Evolutionary conservation across 1,140 invertebrate species (phyloP), one percentile per base, ranked within the genome.

Genomic region (Brachionus calyciflorus): DNA sequence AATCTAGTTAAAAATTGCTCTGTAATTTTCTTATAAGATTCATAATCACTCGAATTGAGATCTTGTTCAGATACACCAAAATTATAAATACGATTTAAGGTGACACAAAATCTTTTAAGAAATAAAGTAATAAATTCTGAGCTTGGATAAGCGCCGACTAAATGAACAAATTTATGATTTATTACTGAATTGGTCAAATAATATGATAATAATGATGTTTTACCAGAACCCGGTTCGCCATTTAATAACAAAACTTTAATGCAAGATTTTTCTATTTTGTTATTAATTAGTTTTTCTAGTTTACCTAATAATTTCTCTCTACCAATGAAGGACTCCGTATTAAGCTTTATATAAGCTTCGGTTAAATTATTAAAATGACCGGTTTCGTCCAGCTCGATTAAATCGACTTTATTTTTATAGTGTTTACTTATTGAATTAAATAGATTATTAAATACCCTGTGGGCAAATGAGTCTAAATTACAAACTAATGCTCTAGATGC

Each of bases 201-300:
- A 46, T 78, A 78, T 78, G 84, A 84, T 80, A 85, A 76, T 3
- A 85, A 65, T 51, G 84, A 80, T 9, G 85, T 82, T 77, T 86
- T 86, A 30, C 85, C 85, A 77, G 79, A 80, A 5, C 85, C 85
- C 6, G 82, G 53, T 80, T 83, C 82, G 40, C 85, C 85, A 76
- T 73, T 69, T 63, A 76, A 46, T 33, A 69, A 14, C 40, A 33
- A 33, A 51, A 46, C 10, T 60, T 60, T 60, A 19, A 37, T 30
- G 12, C n/a, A 1, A 24, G 24, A 46, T 44, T 21, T 17, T n/a
- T 73, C 1, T n/a, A 12, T 4, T 12, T 51, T 48, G 21, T 30
- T 40, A 12, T 51, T 48, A 5, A 41, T 41, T 21, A 40, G 57
- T 55, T 80, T 80, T 49, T 79, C 63, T 40, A 79, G 81, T 68